A percentile compares a stretch with the other conserved stretches of the same genome.
phyloP scores from a whole-genome alignment of 92 coral and sea anemone species.

The Actinostola sp. region DNA sequence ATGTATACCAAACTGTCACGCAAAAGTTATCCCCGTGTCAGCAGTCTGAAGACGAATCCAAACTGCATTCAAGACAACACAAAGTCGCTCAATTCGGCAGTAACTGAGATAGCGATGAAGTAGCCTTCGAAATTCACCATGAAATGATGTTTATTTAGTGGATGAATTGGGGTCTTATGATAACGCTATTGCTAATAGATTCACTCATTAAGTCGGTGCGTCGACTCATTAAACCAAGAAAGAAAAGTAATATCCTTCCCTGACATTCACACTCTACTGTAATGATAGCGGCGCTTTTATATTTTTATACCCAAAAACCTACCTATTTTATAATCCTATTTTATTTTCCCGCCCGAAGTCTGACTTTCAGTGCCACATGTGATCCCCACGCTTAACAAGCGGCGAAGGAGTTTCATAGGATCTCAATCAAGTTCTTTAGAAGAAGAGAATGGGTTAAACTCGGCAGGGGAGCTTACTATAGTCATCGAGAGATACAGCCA shows the following conservation, averaged over 20 bases:
- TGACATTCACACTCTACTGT: not conserved
- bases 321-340: not conserved
- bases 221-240: not conserved
- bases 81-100: no score
- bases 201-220: slow-evolving; percentile 5
- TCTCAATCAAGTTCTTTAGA: not conserved
- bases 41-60: not conserved
- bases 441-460: not conserved
- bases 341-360: not conserved
- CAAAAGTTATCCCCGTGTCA: not conserved
- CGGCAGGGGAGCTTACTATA: not conserved
- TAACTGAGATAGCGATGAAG: no score
- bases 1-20: not conserved
- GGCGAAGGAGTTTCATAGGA: not conserved
- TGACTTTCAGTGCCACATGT: no score
- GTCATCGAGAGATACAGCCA: not conserved
- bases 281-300: not conserved
- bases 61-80: no score
- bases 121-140: no score
- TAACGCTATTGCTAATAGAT: not conserved
- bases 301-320: no score
- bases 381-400: not conserved
- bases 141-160: not conserved
- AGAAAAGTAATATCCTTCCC: not conserved
- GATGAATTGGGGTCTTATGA: not conserved